A percentile compares a stretch with the other conserved stretches of the same genome.
These are phyloP conservation scores for Nannobrachium achirus DNA, from an alignment of 2,113 vertebrate genomes.

Conservation along the genomic window DNA sequence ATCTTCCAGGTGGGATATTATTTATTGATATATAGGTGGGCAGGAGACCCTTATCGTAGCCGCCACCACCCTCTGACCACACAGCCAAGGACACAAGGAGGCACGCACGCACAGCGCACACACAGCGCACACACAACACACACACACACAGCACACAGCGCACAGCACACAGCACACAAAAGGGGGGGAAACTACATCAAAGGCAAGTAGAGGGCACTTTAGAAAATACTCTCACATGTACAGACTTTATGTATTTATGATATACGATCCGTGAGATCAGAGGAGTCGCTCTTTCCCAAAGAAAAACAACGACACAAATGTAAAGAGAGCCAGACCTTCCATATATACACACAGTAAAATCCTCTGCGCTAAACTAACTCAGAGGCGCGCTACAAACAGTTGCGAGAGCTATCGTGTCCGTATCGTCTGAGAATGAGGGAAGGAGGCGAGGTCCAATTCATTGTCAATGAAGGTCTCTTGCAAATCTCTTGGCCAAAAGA, in stretches of 20 bases:
- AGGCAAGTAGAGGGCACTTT: slow-evolving; percentile 65
- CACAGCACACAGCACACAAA: slow-evolving; percentile 51
- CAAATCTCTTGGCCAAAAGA: no score
- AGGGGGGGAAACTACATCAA: no score
- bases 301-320: no score
- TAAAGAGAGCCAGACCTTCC: no score
- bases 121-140: slow-evolving; percentile 53
- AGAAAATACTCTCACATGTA: slow-evolving; percentile 10
- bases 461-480: no score
- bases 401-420: no score
- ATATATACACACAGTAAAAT: no score
- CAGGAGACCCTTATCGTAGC: slow-evolving; percentile 62
- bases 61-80: slow-evolving; percentile 53
- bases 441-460: no score
- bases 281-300: neutral
- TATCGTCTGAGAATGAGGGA: no score
- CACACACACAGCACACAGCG: slow-evolving; percentile 57
- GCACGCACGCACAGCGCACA: slow-evolving; percentile 54
- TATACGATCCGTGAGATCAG: neutral
- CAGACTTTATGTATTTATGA: slow-evolving; percentile 5
- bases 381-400: no score
- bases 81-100: slow-evolving; percentile 72
- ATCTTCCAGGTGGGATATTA: slow-evolving; percentile 76
- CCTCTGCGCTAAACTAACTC: no score
- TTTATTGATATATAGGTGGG: slow-evolving; percentile 77